Evolutionary conservation across 92 coral and sea anemone genomes (phyloP).

Genomic region (Pocillopora meandrina): DNA sequence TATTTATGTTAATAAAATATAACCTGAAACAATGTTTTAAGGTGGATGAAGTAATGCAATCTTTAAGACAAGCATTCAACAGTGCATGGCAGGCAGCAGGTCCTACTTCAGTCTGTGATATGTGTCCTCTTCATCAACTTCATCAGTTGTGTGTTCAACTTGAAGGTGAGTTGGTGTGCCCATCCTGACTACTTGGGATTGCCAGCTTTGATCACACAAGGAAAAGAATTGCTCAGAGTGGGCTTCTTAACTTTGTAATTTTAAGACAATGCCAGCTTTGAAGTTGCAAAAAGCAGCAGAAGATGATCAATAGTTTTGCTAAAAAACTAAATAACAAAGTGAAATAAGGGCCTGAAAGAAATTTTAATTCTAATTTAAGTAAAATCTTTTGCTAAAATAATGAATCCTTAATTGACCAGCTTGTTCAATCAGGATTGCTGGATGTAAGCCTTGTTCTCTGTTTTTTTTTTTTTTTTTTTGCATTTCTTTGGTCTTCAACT

Average conservation of each 20-base stretch:
- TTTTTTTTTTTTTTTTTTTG: not conserved
- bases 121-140: conserved; percentile 91
- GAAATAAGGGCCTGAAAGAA: too few relatives aligned
- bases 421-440: not conserved
- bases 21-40: conserved; percentile 13
- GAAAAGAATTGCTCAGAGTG: too few relatives aligned
- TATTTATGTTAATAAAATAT: not conserved
- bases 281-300: too few relatives aligned
- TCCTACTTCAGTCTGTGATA: conserved; percentile 83
- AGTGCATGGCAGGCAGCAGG: conserved; percentile 98
- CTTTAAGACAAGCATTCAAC: conserved; percentile 87
- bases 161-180: conserved; percentile 62
- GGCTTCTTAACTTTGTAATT: too few relatives aligned
- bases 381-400: too few relatives aligned
- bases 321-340: too few relatives aligned
- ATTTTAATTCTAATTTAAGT: too few relatives aligned
- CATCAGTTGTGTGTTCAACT: conserved; percentile 84
- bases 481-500: too few relatives aligned
- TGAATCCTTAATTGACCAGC: not conserved
- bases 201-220: too few relatives aligned
- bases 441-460: not conserved
- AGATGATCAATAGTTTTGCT: too few relatives aligned
- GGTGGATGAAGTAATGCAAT: conserved; percentile 98
- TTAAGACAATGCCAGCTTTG: too few relatives aligned
- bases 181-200: too few relatives aligned